phyloP scores from a whole-genome alignment of 2,797 vertebrate genomes.

The Urosaurus nigricauda region DNA sequence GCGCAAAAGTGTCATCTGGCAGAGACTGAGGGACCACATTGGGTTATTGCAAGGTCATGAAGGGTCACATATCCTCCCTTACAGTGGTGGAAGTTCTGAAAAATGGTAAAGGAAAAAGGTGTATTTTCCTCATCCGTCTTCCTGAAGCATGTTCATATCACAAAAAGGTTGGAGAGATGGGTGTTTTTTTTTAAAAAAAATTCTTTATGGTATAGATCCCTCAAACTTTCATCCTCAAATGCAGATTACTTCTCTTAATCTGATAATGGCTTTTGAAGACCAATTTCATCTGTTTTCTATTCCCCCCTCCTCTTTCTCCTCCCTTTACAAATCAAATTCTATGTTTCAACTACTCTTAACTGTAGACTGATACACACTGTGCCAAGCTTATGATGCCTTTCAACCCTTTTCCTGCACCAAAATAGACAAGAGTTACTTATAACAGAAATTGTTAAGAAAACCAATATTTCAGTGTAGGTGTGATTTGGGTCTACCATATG shows the following conservation, averaged over 20 bases:
- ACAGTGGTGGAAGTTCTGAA: background rate
- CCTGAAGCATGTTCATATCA: background rate
- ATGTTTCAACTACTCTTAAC: background rate
- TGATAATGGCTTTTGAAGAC: background rate
- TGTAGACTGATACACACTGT: background rate
- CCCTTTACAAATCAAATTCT: background rate
- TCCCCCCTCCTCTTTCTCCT: background rate
- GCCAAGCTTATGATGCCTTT: background rate
- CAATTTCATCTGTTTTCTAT: background rate
- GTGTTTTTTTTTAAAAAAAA: background rate
- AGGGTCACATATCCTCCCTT: background rate
- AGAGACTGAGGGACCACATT: too few species aligned
- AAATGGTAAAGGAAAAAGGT: background rate
- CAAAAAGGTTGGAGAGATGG: background rate
- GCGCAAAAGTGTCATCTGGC: background rate
- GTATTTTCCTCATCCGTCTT: background rate
- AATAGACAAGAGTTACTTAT: background rate
- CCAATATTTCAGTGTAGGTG: background rate
- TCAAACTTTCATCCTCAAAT: background rate
- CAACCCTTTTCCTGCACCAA: background rate
- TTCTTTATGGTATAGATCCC: background rate
- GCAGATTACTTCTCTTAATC: background rate
- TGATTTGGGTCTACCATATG: background rate
- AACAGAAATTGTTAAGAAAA: background rate
- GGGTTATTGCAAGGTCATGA: too few species aligned